Evolutionary conservation across 2,797 vertebrate species (phyloP), one percentile per base, ranked within the genome.

Genomic region (Tokudaia muenninki): DNA sequence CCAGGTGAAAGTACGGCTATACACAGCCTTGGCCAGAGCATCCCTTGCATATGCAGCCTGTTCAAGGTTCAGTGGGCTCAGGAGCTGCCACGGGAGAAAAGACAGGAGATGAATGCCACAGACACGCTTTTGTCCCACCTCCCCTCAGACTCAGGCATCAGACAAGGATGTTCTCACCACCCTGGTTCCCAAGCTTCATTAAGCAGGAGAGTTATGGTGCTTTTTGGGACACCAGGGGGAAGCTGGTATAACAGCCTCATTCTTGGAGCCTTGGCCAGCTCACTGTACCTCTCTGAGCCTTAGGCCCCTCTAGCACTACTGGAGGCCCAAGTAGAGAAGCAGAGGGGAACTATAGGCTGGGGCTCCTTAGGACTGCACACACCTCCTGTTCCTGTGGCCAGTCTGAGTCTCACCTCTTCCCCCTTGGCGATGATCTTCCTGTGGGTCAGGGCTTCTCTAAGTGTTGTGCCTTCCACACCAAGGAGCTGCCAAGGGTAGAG

Each of bases 351-450:
- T 34, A 70, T 1, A 26, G 55, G 72, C 78, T 0, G 21, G 57
- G n/a, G 59, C 41, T 88, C 11, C 88, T 63, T 4, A n/a, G 59
- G 47, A 78, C 72, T 14, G 41, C 14, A 3, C 31, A 34, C 7
- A 11, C 19, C 44, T 22, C 31, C 17, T 37, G 8, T 21, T 8
- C 55, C n/a, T 41, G 24, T 3, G 44, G 78, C 80, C 67, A 91
- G 72, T 50, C 10, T 3, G 0, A 14, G 12, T 50, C 98, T 98
- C 34, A 99, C 99, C 99, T 99, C 99, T 96, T 99, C 99, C 74
- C 99, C 99, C 98, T 99, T 99, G 94, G 99, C 99, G 72, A 99
- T 99, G 97, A 99, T 99, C 99, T 99, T 99, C 98, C 99, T 99
- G 98, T 99, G 99, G 37, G 98, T 99, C 97, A 99, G 97, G 0